Conservation (phyloP, 1,140 invertebrate species). For the Trichonephila clavata region DNA sequence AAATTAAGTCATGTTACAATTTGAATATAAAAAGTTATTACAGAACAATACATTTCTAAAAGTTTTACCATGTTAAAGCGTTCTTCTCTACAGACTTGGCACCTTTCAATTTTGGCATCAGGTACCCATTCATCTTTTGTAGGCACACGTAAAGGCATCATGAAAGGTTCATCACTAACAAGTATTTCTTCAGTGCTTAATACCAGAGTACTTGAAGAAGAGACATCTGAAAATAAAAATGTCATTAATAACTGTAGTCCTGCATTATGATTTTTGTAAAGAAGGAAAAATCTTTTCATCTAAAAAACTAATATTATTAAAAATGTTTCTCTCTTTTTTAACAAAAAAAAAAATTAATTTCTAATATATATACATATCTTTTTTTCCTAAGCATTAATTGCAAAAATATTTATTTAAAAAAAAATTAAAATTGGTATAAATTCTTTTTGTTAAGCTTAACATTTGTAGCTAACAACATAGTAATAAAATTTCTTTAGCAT, state of each 20-base stretch:
- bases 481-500: too few species aligned
- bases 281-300: too few species aligned
- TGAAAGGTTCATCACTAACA: conserved; percentile 78
- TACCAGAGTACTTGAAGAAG: conserved; percentile 67
- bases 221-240: conserved; percentile 29
- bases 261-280: neutral
- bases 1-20: neutral
- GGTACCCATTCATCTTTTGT: conserved; percentile 82
- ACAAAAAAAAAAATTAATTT: too few species aligned
- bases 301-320: too few species aligned
- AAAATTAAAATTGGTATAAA: too few species aligned
- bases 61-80: conserved; percentile 82
- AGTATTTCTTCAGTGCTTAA: conserved; percentile 61
- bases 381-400: too few species aligned
- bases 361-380: too few species aligned
- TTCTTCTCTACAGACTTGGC: conserved; percentile 82
- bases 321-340: too few species aligned
- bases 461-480: too few species aligned
- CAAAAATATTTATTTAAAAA: too few species aligned
- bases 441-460: too few species aligned
- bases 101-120: conserved; percentile 80
- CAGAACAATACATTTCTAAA: neutral
- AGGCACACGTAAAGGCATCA: conserved; percentile 82
- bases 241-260: neutral
- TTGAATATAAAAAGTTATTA: neutral